A percentile compares a stretch with the other conserved stretches of the same genome.
These are phyloP conservation scores for Gastracanthus pulcherrimus DNA, from an alignment of 2,888 invertebrate species.

Conservation along the genomic window DNA sequence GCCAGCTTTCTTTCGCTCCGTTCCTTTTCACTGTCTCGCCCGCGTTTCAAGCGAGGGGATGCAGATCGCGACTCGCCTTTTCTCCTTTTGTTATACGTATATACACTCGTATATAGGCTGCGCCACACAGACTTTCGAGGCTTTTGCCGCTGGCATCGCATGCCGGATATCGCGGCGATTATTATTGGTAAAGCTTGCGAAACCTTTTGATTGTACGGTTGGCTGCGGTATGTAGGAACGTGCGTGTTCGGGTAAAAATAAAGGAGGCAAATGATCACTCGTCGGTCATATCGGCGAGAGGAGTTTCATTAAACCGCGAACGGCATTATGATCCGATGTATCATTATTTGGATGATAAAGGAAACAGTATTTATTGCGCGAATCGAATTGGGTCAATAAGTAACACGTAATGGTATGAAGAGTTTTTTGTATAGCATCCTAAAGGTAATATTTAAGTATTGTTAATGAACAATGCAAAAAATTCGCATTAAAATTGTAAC, in stretches of 20 bases:
- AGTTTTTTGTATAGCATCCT: too few relatives aligned
- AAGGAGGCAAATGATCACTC: not conserved
- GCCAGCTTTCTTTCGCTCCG: not conserved
- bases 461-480: too few relatives aligned
- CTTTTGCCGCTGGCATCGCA: not conserved
- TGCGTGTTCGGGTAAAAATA: not conserved
- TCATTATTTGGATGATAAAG: not conserved
- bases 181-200: conserved; percentile 20
- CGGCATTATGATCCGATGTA: not conserved
- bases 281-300: not conserved
- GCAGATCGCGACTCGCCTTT: not conserved
- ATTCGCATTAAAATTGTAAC: too few relatives aligned
- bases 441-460: too few relatives aligned
- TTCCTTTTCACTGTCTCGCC: not conserved
- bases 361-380: not conserved
- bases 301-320: not conserved
- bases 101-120: not conserved
- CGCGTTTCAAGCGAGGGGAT: too few relatives aligned
- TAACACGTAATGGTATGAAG: too few relatives aligned
- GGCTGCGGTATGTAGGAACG: not conserved
- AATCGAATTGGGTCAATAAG: conserved; percentile 5
- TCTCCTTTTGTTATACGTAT: not conserved
- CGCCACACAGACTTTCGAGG: not conserved
- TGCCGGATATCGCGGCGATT: conserved; percentile 38
- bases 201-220: not conserved